Evolutionary conservation across 2,888 invertebrate genomes (phyloP), one percentile per base, ranked within the genome.

Genomic region (Eudasyphora cyanicolor): DNA sequence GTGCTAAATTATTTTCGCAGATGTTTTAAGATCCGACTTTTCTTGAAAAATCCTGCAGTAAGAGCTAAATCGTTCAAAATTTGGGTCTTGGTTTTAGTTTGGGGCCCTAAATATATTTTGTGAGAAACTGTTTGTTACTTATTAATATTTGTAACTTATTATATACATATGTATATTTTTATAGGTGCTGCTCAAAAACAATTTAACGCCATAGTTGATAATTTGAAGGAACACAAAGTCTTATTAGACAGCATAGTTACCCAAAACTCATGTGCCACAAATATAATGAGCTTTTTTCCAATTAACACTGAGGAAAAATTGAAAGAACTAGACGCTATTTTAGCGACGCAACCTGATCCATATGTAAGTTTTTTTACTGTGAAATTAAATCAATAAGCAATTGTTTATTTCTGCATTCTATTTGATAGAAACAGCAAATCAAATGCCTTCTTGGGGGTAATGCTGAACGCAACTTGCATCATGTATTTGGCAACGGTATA

Each of bases 191-290:
- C 69, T 74, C 35, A 69, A 74, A 79, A 74, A 32, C 74, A 57
- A 29, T 60, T 67, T 42, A 74, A 27, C 45, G 74, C 67, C 1
- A 14, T 79, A 17, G 14, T 74, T 12, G 57, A 79, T 29, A 79
- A 74, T 67, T 79, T 67, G 67, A 74, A 54, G 17, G 57, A 79
- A 67, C 78, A 79, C 19, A 79, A 78, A 45, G 64, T 79, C 4
- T 49, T 71, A 17, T 32, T 78, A 51, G 51, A 78, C 29, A 51
- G 64, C 29, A 67, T 74, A 8, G 24, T 60, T 45, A 14, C 45
- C 0, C 74, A 67, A 79, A 79, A 79, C 7, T 32, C 57, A 12
- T 35, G 51, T 17, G 64, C 38, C 0, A 24, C 35, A 19, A 76
- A 70, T 4, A 62, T 64, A 19, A 64, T 71, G 32, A 60, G 35